Evolutionary conservation across 2,797 vertebrate species (phyloP).

Genomic region (Acanthornis magna): DNA sequence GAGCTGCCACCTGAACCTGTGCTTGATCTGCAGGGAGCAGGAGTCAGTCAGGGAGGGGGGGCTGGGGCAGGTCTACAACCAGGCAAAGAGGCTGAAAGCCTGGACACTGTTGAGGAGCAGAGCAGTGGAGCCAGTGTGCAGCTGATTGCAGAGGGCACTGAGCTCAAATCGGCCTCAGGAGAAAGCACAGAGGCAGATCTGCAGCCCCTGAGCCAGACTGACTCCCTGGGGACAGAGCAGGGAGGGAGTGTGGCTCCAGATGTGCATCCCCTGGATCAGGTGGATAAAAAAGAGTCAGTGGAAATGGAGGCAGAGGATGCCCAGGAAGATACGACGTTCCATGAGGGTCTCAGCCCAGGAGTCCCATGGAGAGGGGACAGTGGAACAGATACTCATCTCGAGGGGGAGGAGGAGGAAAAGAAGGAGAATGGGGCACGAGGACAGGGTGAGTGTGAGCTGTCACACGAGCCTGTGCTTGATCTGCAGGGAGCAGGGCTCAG

Average conservation of each 20-base stretch:
- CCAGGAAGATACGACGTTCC: neutral
- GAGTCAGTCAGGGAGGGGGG: neutral
- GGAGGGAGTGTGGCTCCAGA: accelerated
- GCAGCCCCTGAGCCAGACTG: accelerated
- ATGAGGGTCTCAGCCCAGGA: neutral
- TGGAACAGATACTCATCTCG: accelerated
- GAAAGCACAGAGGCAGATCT: neutral
- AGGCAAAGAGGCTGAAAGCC: neutral
- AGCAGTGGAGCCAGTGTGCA: neutral
- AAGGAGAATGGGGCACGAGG: neutral
- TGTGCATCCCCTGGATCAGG: neutral
- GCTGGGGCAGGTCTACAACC: neutral
- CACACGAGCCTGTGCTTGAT: neutral
- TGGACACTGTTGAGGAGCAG: accelerated
- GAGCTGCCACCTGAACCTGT: neutral
- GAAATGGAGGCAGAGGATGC: neutral
- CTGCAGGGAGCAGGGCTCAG: neutral
- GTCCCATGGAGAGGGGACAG: accelerated
- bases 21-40: neutral
- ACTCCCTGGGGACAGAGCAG: neutral
- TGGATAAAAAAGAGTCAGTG: accelerated
- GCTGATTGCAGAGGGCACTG: neutral
- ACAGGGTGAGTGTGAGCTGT: neutral
- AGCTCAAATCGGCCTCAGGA: neutral
- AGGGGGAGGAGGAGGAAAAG: neutral